These are phyloP conservation scores for Streptopelia turtur DNA, from an alignment of 2,797 vertebrate species.

Conservation along the genomic window DNA sequence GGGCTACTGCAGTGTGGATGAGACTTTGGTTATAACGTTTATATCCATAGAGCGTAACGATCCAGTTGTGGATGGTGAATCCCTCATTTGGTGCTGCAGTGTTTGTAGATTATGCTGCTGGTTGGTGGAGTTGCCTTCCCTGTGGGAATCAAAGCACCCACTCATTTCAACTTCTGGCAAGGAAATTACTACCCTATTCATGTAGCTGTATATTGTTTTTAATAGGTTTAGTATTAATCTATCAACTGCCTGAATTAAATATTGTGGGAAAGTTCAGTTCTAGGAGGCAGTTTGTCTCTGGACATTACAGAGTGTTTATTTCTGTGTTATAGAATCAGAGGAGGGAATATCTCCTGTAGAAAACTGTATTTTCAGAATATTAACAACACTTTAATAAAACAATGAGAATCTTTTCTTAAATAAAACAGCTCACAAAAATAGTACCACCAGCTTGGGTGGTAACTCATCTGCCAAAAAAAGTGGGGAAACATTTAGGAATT, in stretches of 20 bases:
- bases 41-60: not conserved
- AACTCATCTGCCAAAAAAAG: not conserved
- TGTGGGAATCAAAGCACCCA: slow-evolving; percentile 31
- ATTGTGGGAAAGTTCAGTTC: slow-evolving; percentile 3
- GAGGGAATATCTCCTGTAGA: not conserved
- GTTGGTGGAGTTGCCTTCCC: not conserved
- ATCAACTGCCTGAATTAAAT: slow-evolving; percentile 7
- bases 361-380: slow-evolving; percentile 24
- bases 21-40: slow-evolving; percentile 13
- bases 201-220: slow-evolving; percentile 42
- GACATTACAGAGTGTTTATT: slow-evolving; percentile 30
- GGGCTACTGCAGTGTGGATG: not conserved
- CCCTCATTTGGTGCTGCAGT: not conserved
- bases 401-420: not conserved
- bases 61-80: not conserved
- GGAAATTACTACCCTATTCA: slow-evolving; percentile 51
- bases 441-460: not conserved
- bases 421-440: not conserved
- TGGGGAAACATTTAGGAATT: not conserved
- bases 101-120: slow-evolving; percentile 30
- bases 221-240: slow-evolving; percentile 45
- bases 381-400: not conserved
- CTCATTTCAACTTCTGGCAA: not conserved
- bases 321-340: slow-evolving; percentile 12
- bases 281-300: slow-evolving; percentile 34